Evolutionary conservation across 2,888 invertebrate genomes (phyloP).

Genomic region (Nemurella pictetii): DNA sequence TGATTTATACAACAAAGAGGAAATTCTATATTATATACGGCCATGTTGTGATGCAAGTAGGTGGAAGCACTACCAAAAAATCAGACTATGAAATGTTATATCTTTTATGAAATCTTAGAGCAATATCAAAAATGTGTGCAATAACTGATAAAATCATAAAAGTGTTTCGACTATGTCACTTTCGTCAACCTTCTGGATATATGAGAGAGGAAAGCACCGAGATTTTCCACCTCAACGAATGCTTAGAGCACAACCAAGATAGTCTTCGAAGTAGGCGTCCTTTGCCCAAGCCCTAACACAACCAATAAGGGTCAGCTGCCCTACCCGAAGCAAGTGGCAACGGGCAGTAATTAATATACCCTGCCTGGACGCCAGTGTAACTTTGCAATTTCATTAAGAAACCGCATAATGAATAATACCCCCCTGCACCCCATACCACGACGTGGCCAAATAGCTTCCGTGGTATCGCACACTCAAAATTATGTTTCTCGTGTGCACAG

Average conservation of each 20-base stretch:
- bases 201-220: neutral
- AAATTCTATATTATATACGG: neutral
- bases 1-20: slow-evolving; percentile 12
- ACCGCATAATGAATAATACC: neutral
- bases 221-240: neutral
- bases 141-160: neutral
- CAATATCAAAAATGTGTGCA: neutral
- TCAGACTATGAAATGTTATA: neutral
- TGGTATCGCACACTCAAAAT: neutral
- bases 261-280: neutral
- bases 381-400: neutral
- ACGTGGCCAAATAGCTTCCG: neutral
- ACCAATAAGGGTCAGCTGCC: neutral
- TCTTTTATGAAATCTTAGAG: neutral
- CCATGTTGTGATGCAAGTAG: neutral
- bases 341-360: neutral
- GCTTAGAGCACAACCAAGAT: neutral
- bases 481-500: neutral
- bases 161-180: neutral
- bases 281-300: neutral
- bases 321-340: neutral
- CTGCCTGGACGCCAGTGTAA: neutral
- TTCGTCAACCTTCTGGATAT: neutral
- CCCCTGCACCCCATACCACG: neutral
- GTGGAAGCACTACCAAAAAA: neutral